Conservation (phyloP, 2,113 vertebrate genomes). For the Pedionomus torquatus region DNA sequence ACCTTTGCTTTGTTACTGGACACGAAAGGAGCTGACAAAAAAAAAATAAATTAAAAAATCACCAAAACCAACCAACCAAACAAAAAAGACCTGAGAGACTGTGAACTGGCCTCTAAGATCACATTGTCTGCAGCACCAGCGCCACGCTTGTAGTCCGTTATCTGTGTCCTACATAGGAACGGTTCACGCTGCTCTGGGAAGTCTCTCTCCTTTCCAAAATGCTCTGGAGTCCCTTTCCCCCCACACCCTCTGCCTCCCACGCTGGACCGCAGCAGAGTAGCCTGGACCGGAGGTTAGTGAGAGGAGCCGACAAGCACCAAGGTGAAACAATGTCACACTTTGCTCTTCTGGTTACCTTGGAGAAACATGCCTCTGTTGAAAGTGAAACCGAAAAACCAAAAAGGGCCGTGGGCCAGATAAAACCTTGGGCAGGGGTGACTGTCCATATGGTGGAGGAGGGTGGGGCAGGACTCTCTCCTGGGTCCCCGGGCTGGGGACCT, state of each 20-base stretch:
- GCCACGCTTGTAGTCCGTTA: background rate
- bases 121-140: background rate
- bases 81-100: background rate
- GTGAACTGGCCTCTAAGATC: background rate
- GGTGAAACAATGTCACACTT: background rate
- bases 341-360: background rate
- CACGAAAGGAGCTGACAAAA: background rate
- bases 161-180: background rate
- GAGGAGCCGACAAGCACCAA: background rate
- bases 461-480: background rate
- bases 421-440: background rate
- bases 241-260: background rate
- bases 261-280: background rate
- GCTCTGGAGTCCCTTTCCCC: background rate
- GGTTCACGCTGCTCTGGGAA: background rate
- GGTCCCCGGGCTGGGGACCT: background rate
- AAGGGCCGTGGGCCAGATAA: background rate
- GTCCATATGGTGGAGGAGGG: fast-evolving
- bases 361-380: background rate
- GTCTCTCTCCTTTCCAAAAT: background rate
- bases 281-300: fast-evolving
- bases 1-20: background rate
- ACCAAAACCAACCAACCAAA: no score
- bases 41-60: background rate
- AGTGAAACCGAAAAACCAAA: background rate